Base-by-base conservation (phyloP, 2,888 invertebrate species). In the Sinohyriopsis cumingii region DNA sequence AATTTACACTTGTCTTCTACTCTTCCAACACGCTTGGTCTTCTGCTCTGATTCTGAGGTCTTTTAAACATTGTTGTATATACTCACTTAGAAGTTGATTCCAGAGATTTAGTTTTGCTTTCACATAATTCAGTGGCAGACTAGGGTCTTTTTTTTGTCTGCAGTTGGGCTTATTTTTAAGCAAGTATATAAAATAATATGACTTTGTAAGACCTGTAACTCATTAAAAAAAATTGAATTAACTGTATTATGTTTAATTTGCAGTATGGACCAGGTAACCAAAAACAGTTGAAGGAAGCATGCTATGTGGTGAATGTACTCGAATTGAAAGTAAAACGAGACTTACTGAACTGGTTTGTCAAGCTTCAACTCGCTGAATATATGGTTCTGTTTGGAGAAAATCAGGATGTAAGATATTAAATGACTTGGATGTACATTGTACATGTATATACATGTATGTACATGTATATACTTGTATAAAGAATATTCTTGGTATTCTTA, bases 321-420 rank as follows among this genome's bases (percentile, higher is more conserved):
- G 97, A 98, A 86, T 93, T 95, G 0, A 94, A 93, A 90, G 95
- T 97, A 0, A 96, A 95, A 91, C 92, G 90, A 83, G 96, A 97
- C 65, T 91, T 98, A 65, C 91, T 98, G 1, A 93, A 94, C 75
- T 99, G 98, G 98, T 97, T 98, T 91, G 94, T 97, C 9, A 92
- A 92, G 61, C 91, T 93, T 63, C 97, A 98, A 87, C 91, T 97
- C 56, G 94, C 96, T 90, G 99, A 99, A 89, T 99, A 99, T 90
- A 92, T 93, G 67, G 96, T 98, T 84, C 92, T 99, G 69, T 99
- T 98, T 91, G 95, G 96, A 66, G 94, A 96, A 83, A 96, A 96
- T 85, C 98, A 99, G 90, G 98, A 99, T 89, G 95, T 91, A 76
- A 87, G 86, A 82, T n/a, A 15, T 24, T 24, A 5, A 24, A 62